Conservation (phyloP, 2,888 invertebrate genomes). For the Nezara viridula region DNA sequence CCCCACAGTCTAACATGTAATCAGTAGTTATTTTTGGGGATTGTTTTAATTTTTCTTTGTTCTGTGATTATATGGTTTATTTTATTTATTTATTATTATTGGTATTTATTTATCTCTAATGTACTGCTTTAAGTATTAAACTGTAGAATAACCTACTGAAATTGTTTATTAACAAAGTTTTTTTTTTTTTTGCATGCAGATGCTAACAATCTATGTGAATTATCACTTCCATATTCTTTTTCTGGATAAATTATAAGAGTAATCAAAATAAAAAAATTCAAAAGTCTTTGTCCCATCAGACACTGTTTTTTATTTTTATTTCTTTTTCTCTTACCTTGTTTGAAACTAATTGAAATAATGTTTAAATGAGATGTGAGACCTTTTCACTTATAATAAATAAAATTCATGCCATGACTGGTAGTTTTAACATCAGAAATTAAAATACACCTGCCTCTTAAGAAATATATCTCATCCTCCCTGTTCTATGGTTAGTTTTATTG, state of each 20-base stretch:
- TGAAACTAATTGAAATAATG: background rate
- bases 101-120: slow-evolving; percentile 2
- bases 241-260: background rate
- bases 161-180: slow-evolving; percentile 26
- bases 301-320: background rate
- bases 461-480: background rate
- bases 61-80: slow-evolving; percentile 9
- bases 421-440: background rate
- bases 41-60: background rate
- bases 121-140: background rate
- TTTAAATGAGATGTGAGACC: background rate
- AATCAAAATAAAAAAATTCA: slow-evolving; percentile 18
- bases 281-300: background rate
- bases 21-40: slow-evolving; percentile 14
- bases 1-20: background rate
- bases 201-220: slow-evolving; percentile 11
- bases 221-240: background rate
- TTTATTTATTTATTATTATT: slow-evolving; percentile 8
- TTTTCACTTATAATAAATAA: background rate
- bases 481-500: background rate
- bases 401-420: background rate
- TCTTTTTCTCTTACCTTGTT: background rate
- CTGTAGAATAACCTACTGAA: background rate
- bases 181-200: slow-evolving; percentile 7
- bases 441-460: slow-evolving; percentile 1